phyloP scores from a whole-genome alignment of 2,113 vertebrate species.

The Trichomycterus rosablanca region DNA sequence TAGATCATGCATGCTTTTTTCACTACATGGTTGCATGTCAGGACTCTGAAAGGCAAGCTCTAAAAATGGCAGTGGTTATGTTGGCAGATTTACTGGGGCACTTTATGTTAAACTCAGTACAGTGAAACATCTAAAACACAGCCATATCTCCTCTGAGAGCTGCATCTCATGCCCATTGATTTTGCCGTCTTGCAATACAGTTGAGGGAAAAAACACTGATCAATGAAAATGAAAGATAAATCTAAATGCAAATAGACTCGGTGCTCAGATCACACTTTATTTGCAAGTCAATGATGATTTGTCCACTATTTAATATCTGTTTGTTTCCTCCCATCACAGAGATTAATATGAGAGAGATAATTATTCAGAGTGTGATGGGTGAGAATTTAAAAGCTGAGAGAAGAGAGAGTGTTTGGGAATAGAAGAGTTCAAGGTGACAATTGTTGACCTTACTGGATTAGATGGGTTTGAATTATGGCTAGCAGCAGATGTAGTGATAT shows the following conservation, averaged over 20 bases:
- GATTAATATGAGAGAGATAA: constrained; percentile 21
- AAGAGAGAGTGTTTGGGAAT: background rate
- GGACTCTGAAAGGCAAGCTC: too few relatives aligned
- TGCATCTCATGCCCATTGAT: constrained; percentile 10
- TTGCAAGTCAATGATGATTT: constrained; percentile 30
- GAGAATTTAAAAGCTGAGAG: background rate
- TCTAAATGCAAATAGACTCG: constrained; percentile 62
- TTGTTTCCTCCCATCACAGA: constrained; percentile 20
- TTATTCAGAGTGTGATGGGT: background rate
- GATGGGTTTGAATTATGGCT: too few relatives aligned
- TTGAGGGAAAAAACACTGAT: constrained; percentile 52
- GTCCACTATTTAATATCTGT: constrained; percentile 9
- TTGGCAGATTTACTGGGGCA: too few relatives aligned
- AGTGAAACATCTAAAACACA: background rate
- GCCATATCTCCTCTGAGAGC: constrained; percentile 8
- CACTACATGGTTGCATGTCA: too few relatives aligned
- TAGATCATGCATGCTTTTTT: too few relatives aligned
- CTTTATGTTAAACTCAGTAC: too few relatives aligned
- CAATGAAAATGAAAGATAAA: constrained; percentile 64
- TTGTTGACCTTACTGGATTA: constrained; percentile 2
- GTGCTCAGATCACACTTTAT: constrained; percentile 52
- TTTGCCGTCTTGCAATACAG: constrained; percentile 4
- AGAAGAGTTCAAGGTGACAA: constrained; percentile 9
- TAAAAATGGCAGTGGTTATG: too few relatives aligned
- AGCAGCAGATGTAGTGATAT: too few relatives aligned